A percentile compares a stretch with the other conserved stretches of the same genome.
phyloP scores from a whole-genome alignment of 2,888 invertebrate genomes.

The Melipona bicolor region DNA sequence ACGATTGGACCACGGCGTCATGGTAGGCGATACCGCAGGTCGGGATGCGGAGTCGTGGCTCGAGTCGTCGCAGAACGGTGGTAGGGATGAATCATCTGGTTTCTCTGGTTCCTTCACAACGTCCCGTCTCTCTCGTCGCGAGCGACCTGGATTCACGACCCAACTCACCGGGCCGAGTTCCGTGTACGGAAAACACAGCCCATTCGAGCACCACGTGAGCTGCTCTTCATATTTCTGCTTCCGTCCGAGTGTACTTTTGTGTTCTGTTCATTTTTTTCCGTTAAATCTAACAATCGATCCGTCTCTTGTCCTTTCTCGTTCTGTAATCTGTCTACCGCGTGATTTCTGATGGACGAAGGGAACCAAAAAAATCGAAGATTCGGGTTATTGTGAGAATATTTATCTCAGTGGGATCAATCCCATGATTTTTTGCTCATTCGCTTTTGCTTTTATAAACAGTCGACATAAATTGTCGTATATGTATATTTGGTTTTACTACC shows the following conservation, averaged over 20 bases:
- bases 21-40: slow-evolving; percentile 59
- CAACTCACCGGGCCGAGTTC: slow-evolving; percentile 40
- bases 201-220: slow-evolving; percentile 51
- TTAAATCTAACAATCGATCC: not conserved
- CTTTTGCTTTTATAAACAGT: no score
- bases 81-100: slow-evolving; percentile 77
- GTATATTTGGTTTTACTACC: no score
- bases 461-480: no score
- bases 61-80: slow-evolving; percentile 54
- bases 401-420: not conserved
- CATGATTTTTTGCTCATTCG: not conserved
- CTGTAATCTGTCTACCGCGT: no score
- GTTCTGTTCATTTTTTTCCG: no score
- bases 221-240: not conserved
- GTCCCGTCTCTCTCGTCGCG: slow-evolving; percentile 71
- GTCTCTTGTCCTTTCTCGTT: not conserved
- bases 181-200: slow-evolving; percentile 36
- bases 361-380: not conserved
- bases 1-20: slow-evolving; percentile 53
- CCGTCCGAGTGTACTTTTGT: slow-evolving; percentile 1
- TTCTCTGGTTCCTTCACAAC: slow-evolving; percentile 70
- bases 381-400: not conserved
- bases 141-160: slow-evolving; percentile 68
- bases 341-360: not conserved
- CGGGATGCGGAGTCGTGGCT: slow-evolving; percentile 38